phyloP scores from a whole-genome alignment of 2,113 vertebrate species.

The Morone chrysops region DNA sequence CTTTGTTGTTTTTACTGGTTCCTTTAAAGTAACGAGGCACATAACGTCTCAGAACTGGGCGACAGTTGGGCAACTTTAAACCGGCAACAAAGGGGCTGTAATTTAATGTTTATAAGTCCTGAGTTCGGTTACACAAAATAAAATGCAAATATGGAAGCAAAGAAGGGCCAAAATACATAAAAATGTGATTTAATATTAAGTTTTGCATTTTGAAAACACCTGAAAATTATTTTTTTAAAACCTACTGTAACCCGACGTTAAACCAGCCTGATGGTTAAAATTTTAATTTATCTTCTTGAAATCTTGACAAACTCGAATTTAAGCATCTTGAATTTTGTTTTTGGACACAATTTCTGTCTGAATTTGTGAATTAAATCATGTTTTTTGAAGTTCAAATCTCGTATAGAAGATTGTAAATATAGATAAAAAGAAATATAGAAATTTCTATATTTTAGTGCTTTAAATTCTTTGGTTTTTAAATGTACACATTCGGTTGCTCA shows the following conservation, averaged over 20 bases:
- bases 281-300: background rate
- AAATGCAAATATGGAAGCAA: background rate
- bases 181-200: background rate
- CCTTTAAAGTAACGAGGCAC: slow-evolving; percentile 52
- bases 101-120: background rate
- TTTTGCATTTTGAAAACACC: too few species aligned
- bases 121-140: background rate
- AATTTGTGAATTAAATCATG: background rate
- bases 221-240: too few species aligned
- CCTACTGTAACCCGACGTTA: too few species aligned
- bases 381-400: background rate
- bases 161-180: background rate
- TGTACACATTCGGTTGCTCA: background rate
- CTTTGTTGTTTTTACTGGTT: slow-evolving; percentile 3
- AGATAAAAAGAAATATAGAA: background rate
- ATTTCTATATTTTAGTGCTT: background rate
- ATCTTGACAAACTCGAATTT: background rate
- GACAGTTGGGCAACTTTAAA: background rate
- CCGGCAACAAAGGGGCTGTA: background rate
- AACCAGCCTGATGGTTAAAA: background rate
- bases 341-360: background rate
- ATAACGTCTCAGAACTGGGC: slow-evolving; percentile 22
- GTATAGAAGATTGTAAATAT: background rate
- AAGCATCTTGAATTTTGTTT: background rate
- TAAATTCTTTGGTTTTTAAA: background rate